Base-by-base conservation (phyloP, 2,888 invertebrate species). In the Ochropleura plecta region DNA sequence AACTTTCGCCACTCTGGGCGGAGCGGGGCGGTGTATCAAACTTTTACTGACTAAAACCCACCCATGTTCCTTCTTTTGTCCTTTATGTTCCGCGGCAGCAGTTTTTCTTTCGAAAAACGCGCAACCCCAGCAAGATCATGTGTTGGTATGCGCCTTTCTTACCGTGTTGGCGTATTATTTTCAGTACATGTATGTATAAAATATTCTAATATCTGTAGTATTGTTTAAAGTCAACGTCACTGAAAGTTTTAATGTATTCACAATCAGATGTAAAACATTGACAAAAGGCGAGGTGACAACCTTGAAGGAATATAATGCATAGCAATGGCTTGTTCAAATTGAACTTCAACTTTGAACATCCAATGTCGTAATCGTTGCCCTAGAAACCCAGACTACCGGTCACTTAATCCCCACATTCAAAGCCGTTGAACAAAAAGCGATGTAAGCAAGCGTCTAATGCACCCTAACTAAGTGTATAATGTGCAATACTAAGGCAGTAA, bases 401-500 rank as follows among this genome's bases (percentile, higher is more conserved):
- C 59, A 68, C 64, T 46, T 63, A 81, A 78, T 77, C 46, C 53
- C 40, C 30, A 60, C 71, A 74, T 70, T 78, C 55, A 40, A 16
- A 48, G 40, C 53, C 42, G 42, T 60, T 76, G 57, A 82, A 70
- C 78, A 80, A 70, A 78, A 83, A 83, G 83, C 73, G 66, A 83
- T 81, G 79, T 84, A 71, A 77, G 73, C 76, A 84, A 80, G 77
- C 67, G 70, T 68, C 78, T 86, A 88, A 86, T 88, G 84, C 81
- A 80, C 71, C 65, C 68, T 63, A 83, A 85, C 82, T 76, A 82
- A 85, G 83, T 80, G 87, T 88, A 78, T 87, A 88, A 83, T 81
- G 85, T 79, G 82, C 83, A 84, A 86, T 88, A 89, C 87, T 89
- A 86, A 90, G 87, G 86, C 84, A 88, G 87, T 88, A 83, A 88